Base-by-base conservation (phyloP, 2,797 vertebrate species). In the Schizothorax lantsangensis region DNA sequence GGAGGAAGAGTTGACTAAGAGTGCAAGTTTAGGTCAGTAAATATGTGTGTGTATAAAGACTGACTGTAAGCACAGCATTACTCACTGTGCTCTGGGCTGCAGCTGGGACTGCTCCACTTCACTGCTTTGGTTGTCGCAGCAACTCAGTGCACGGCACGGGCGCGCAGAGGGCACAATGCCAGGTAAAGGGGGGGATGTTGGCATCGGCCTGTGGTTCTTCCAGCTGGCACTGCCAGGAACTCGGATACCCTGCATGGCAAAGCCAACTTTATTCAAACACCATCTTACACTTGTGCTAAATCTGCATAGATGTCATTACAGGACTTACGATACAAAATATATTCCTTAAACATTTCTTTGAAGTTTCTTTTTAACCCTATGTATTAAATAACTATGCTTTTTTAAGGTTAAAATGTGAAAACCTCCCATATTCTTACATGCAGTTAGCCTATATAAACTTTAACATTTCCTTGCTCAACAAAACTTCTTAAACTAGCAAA, bases 71-170 rank as follows among this genome's bases (percentile, higher is more conserved):
- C 62, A 49, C 62, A 59, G 75, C 30, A 88, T 90, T 84, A 89
- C 79, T 87, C 87, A 85, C 81, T 89, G 85, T 73, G 66, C 86
- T 88, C 74, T 54, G 43, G 77, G 64, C 64, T 81, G 88, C 85
- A 85, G 87, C 86, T 84, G 86, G 80, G 84, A 62, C 81, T 54
- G 54, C 36, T 79, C 64, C 74, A 81, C 84, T 79, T 69, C 84
- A 77, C 77, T 82, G 85, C 81, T 85, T 52, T 69, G 47, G 81
- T 88, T 87, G 86, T 86, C 86, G 75, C 64, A 49, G 59, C 33
- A 82, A 88, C 87, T 86, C 54, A 23, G 72, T 88, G 87, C 87
- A 85, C 84, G 54, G 84, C 72, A 66, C 81, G 84, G 79, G 72
- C 83, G 84, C 72, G 66, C 87, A 80, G 71, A 79, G 73, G 82